Evolutionary conservation across 2,797 vertebrate species (phyloP), one percentile per base, ranked within the genome.

Genomic region (Hipposideros larvatus): DNA sequence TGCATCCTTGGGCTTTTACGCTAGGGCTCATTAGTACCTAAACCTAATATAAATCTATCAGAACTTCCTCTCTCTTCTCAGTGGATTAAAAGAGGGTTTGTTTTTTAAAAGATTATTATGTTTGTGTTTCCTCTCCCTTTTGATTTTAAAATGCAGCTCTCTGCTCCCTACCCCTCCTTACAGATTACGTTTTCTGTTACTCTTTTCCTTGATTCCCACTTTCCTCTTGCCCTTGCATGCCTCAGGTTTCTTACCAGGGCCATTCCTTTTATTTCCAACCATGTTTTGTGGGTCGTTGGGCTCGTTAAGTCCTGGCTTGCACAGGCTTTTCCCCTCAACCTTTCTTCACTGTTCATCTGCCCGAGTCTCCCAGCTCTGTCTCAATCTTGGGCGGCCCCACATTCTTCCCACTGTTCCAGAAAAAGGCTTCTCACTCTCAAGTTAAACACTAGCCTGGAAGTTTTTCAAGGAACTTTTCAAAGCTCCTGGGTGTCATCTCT

Each of bases 401-500:
- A 4, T 28, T 22, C 61, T 77, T 61, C 86, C 53, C 4, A 16
- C 2, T 3, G 19, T 26, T 28, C 48, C 34, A 37, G 93, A 31
- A 28, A 63, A 68, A 41, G 21, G 7, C 7, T 1, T 74, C 15
- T 34, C 11, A n/a, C 21, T 11, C 34, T 65, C 34, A 28, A 31
- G 28, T 74, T 57, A 61, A 53, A 22, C 68, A 61, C 15, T 1
- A 22, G 57, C 63, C 93, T 21, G 61, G n/a, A 91, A 97, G 93
- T 97, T 97, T 97, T 96, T 21, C 41, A 7, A 0, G 1, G 31
- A 74, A 90, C 57, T 79, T 94, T 97, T 82, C 57, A 79, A 94
- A 0, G 0, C 88, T 97, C 93, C 84, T 10, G 92, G 65, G 68
- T 71, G 74, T 61, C 78, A 28, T 34, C 73, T 87, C 66, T 65